Percentiles rank a stretch among this genome's conserved stretches.
Conservation (phyloP, 1,140 invertebrate species). For the Anastrepha obliqua region DNA sequence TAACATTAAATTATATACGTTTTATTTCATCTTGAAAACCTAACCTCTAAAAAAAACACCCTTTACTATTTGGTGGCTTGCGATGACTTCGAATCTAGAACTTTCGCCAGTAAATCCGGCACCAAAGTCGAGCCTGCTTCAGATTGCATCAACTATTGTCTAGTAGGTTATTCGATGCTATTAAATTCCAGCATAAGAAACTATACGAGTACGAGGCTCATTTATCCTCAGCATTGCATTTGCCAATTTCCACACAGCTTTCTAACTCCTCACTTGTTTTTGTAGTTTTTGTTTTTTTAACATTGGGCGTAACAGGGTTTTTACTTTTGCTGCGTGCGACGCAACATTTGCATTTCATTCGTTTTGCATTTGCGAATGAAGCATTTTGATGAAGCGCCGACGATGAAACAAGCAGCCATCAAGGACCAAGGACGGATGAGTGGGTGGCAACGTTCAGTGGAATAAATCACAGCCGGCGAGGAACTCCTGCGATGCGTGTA, state of each 20-base stretch:
- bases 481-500: constrained; percentile 29
- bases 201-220: too few relatives aligned
- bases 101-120: too few relatives aligned
- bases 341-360: constrained; percentile 36
- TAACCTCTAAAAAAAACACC: too few relatives aligned
- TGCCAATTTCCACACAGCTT: background rate
- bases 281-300: background rate
- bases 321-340: constrained; percentile 26
- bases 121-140: too few relatives aligned
- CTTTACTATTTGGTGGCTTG: too few relatives aligned
- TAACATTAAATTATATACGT: too few relatives aligned
- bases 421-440: background rate
- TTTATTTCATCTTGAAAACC: too few relatives aligned
- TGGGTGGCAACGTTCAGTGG: constrained; percentile 17
- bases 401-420: background rate
- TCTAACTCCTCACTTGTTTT: background rate
- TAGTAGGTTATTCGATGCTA: too few relatives aligned
- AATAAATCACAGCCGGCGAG: constrained; percentile 38
- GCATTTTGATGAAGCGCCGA: constrained; percentile 19
- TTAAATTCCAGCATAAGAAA: too few relatives aligned
- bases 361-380: constrained; percentile 31
- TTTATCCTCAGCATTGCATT: background rate
- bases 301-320: constrained; percentile 4
- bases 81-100: too few relatives aligned
- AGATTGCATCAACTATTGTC: too few relatives aligned